Base-by-base conservation (phyloP, 2,888 invertebrate species). In the Argynnis bischoffii region DNA sequence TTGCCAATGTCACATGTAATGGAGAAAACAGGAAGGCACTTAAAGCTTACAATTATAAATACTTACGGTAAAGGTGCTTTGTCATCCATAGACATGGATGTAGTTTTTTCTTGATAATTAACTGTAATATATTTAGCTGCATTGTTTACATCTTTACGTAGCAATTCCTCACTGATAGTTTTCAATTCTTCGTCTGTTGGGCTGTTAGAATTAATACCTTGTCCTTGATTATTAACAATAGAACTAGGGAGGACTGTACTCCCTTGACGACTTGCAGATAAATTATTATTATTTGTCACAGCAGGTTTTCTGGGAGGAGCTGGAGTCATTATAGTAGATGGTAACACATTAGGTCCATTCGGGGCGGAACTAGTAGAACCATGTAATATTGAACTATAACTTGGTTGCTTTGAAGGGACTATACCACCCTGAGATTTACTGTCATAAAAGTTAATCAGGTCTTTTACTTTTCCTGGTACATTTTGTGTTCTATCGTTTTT, bases 21-120 rank as follows among this genome's bases (percentile, higher is more conserved):
- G 2, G 8, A 41, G 35, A 41, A 41, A 41, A 41, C 35, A 41
- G 2, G 11, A 41, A 11, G 35, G 35, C 11, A 41, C 35, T 41
- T 41, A 2, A 8, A 41, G 35, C 11, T 41, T 11, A 35, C 0
- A 2, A 35, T 11, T 41, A n/a, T 14, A 31, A 59, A 48, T 69
- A 91, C 95, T 95, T 93, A 97, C 97, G 96, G 95, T 75, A 93
- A 86, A 35, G 96, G 94, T 8, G 97, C 96, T 84, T 95, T 95
- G 81, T 97, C 97, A 15, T 89, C 93, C 64, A 88, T 89, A 16
- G 95, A 95, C 60, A 94, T 93, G 11, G 96, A 95, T 2, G 95
- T 94, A 0, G 97, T 97, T 82, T 94, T 94, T 72, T 95, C 95
- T 88, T 97, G 97, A 70, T 95, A 93, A 83, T 97, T 96, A 2